Conservation (phyloP, 2,888 invertebrate genomes). For the Acanthosepion pharaonis region DNA sequence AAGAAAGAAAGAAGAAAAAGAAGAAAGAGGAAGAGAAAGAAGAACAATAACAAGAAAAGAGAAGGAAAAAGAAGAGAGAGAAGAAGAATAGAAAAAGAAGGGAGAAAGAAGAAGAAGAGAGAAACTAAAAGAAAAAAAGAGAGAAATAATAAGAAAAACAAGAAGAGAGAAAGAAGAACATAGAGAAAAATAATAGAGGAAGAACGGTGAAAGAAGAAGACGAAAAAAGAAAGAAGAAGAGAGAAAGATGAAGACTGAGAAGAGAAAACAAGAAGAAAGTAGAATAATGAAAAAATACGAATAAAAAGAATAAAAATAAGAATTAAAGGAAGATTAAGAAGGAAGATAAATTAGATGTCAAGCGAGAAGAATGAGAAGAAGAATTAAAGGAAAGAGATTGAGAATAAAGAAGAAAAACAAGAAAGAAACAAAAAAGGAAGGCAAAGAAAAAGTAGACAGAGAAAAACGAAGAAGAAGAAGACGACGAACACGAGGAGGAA, state of each 20-base stretch:
- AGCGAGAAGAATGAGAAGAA: too few species aligned
- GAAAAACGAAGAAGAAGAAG: too few species aligned
- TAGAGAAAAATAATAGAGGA: background rate
- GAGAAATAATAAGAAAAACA: background rate
- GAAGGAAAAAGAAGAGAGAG: background rate
- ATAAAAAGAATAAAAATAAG: too few species aligned
- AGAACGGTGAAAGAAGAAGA: background rate
- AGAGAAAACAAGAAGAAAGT: background rate
- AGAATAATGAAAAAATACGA: background rate
- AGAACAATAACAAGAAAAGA: background rate
- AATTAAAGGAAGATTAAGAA: background rate
- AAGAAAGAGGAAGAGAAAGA: background rate
- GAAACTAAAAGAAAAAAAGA: background rate
- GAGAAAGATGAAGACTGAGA: background rate
- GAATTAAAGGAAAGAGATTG: too few species aligned
- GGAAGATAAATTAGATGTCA: background rate
- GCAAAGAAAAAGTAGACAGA: background rate
- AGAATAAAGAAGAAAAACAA: background rate
- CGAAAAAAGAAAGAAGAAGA: too few species aligned
- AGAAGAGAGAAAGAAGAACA: background rate
- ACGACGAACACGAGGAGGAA: too few species aligned
- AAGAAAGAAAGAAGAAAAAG: background rate
- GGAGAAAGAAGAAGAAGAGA: fast-evolving
- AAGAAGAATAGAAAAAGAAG: background rate
- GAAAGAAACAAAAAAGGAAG: background rate